Conservation (phyloP, 2,888 invertebrate species). For the Rhamphomyia laevipes region DNA sequence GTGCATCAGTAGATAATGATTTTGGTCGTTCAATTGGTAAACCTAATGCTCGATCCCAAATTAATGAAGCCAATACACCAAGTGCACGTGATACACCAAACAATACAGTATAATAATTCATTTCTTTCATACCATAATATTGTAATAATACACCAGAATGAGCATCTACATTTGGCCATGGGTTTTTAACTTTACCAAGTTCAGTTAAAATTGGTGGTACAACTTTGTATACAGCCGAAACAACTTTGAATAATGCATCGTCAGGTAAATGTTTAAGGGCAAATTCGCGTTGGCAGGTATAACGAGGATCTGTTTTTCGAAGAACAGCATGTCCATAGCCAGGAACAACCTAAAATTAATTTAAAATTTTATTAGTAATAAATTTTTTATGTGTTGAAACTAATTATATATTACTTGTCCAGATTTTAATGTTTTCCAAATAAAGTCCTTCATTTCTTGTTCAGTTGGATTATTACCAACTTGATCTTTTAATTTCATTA, state of each 20-base stretch:
- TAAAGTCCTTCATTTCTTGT: constrained; percentile 88
- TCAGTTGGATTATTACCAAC: constrained; percentile 79
- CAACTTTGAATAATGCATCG: constrained; percentile 67
- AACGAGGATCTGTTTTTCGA: constrained; percentile 72
- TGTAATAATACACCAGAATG: constrained; percentile 75
- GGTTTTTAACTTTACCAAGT: constrained; percentile 81
- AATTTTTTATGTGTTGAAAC: neutral
- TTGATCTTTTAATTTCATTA: constrained; percentile 77
- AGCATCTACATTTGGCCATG: constrained; percentile 89
- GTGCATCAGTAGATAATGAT: constrained; percentile 57
- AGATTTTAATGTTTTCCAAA: constrained; percentile 87
- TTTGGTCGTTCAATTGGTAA: constrained; percentile 76
- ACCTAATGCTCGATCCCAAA: constrained; percentile 75
- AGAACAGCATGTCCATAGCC: constrained; percentile 86
- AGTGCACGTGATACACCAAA: constrained; percentile 82
- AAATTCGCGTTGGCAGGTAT: constrained; percentile 76
- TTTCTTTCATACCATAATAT: constrained; percentile 78
- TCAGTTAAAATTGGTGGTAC: constrained; percentile 71
- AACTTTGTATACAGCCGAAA: constrained; percentile 69
- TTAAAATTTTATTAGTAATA: neutral
- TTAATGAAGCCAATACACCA: constrained; percentile 64
- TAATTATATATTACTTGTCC: constrained; percentile 44
- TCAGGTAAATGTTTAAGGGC: constrained; percentile 74
- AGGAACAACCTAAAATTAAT: constrained; percentile 51
- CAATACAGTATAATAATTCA: constrained; percentile 83